These are phyloP conservation scores for Lepetodrilus schrolli DNA, from an alignment of 2,888 invertebrate genomes.

Conservation along the genomic window DNA sequence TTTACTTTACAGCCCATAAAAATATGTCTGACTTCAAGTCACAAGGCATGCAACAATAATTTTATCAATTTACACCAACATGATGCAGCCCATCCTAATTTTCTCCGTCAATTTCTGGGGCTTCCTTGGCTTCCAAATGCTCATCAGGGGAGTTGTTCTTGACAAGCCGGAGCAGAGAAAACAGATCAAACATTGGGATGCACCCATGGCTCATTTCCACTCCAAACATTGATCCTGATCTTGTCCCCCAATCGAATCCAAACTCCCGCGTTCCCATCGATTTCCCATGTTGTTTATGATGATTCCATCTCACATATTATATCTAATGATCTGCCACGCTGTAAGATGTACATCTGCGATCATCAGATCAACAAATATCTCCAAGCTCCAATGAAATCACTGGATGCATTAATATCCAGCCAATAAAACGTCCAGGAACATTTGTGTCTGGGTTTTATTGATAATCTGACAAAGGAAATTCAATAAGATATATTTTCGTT, in stretches of 20 bases:
- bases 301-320: slow-evolving; percentile 10
- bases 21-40: slow-evolving; percentile 2
- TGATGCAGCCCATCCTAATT: slow-evolving; percentile 21
- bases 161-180: too few relatives aligned
- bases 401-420: neutral
- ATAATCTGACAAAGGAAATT: neutral
- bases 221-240: neutral
- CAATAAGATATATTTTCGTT: too few relatives aligned
- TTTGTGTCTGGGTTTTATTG: neutral
- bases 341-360: neutral
- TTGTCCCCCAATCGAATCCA: too few relatives aligned
- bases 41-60: slow-evolving; percentile 6
- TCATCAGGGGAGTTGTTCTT: too few relatives aligned
- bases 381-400: slow-evolving; percentile 4
- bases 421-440: neutral
- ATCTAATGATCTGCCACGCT: slow-evolving; percentile 1
- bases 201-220: neutral
- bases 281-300: slow-evolving; percentile 4
- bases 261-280: neutral
- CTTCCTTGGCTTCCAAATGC: neutral
- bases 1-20: too few relatives aligned
- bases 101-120: slow-evolving; percentile 15
- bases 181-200: slow-evolving; percentile 19
- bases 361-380: neutral
- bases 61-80: slow-evolving; percentile 16